These are phyloP conservation scores for Andrena marginata DNA, from an alignment of 2,888 invertebrate species.

Conservation along the genomic window DNA sequence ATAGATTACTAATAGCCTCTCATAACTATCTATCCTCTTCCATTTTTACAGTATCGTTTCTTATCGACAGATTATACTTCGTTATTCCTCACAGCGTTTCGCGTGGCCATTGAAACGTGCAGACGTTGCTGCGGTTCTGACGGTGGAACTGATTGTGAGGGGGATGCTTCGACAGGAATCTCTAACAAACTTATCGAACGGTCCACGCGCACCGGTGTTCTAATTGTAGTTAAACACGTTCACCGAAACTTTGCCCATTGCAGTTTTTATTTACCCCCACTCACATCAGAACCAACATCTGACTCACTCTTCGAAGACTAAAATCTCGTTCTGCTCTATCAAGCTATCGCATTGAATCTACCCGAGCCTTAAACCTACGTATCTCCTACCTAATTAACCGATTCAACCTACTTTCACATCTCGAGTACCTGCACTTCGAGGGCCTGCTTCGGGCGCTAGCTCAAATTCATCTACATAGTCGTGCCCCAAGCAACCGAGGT, in stretches of 20 bases:
- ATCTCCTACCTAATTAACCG: conserved; percentile 26
- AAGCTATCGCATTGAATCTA: neutral
- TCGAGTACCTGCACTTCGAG: neutral
- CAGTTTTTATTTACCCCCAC: neutral
- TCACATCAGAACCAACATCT: neutral
- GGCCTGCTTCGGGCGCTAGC: neutral
- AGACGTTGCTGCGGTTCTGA: no score
- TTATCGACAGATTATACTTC: neutral
- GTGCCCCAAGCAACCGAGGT: neutral
- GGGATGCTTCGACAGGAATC: neutral
- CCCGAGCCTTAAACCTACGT: neutral
- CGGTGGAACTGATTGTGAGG: neutral
- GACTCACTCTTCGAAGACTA: neutral
- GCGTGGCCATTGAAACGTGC: neutral
- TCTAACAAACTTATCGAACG: neutral
- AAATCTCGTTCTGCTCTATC: conserved; percentile 2
- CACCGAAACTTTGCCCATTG: neutral
- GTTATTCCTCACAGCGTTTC: neutral
- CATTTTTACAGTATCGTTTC: neutral
- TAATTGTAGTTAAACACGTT: neutral
- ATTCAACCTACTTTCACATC: conserved; percentile 23
- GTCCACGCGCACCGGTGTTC: neutral
- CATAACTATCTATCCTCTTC: neutral
- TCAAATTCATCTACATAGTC: conserved; percentile 17
- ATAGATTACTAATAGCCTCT: neutral